A percentile compares a stretch with the other conserved stretches of the same genome.
Evolutionary conservation across 2,888 invertebrate species (phyloP).

Genomic region (Physocephala rufipes): DNA sequence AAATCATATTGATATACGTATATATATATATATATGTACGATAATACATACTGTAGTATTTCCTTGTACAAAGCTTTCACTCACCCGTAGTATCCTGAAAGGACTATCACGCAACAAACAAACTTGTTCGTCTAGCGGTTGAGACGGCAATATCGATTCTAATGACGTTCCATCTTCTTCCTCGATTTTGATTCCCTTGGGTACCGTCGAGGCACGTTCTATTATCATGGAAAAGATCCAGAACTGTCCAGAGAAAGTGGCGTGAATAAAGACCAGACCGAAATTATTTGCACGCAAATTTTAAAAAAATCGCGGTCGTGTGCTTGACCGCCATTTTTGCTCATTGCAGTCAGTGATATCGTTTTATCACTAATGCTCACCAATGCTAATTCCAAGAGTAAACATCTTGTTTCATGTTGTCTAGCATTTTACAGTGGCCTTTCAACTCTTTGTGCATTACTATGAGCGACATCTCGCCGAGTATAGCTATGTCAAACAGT

Average conservation of each 20-base stretch:
- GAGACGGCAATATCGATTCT: constrained; percentile 60
- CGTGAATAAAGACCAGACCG: constrained; percentile 24
- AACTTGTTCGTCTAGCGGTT: constrained; percentile 66
- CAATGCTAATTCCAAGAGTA: no score
- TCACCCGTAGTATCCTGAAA: constrained; percentile 64
- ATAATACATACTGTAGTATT: no score
- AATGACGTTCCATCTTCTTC: constrained; percentile 58
- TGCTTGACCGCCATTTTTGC: no score
- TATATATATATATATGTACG: no score
- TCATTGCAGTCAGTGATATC: background rate
- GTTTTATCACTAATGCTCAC: background rate
- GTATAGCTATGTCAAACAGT: no score
- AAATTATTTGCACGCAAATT: constrained; percentile 4
- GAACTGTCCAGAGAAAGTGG: constrained; percentile 53
- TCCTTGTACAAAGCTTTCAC: constrained; percentile 46
- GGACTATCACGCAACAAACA: constrained; percentile 77
- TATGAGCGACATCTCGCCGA: no score
- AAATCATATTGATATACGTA: no score
- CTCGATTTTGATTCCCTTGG: constrained; percentile 56
- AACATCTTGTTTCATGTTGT: no score
- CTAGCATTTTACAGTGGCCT: no score
- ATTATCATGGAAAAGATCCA: constrained; percentile 64
- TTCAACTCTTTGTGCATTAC: background rate
- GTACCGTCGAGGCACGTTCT: constrained; percentile 55
- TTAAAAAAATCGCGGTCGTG: no score